Evolutionary conservation across 2,888 invertebrate species (phyloP).

Genomic region (Abrostola tripartita): DNA sequence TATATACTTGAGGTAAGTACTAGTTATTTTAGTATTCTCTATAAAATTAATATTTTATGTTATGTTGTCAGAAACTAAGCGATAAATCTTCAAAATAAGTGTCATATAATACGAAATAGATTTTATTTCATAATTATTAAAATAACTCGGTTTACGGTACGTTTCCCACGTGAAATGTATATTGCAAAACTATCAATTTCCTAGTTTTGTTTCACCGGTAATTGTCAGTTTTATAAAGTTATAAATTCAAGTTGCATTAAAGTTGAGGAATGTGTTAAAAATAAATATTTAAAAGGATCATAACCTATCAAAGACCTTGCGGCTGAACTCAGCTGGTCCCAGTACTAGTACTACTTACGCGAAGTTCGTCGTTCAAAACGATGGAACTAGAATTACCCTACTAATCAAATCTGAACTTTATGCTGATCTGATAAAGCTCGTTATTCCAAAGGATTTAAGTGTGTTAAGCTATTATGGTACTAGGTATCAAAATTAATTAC

Average conservation of each 20-base stretch:
- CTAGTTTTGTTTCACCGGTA: slow-evolving; percentile 17
- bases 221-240: background rate
- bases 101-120: background rate
- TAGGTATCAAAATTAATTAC: slow-evolving; percentile 18
- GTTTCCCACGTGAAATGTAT: slow-evolving; percentile 15
- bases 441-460: background rate
- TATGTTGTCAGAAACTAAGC: slow-evolving; percentile 4
- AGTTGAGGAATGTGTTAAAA: no score
- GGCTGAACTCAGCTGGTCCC: slow-evolving; percentile 9
- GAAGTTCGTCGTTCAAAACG: slow-evolving; percentile 3
- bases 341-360: slow-evolving; percentile 5
- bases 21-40: background rate
- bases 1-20: slow-evolving; percentile 37
- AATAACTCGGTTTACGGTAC: slow-evolving; percentile 10
- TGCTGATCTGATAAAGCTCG: slow-evolving; percentile 7
- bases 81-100: slow-evolving; percentile 19
- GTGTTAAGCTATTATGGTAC: background rate
- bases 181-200: slow-evolving; percentile 34
- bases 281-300: background rate
- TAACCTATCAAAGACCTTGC: background rate
- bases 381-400: background rate
- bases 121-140: slow-evolving; percentile 8
- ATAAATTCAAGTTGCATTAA: slow-evolving; percentile 1
- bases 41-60: background rate
- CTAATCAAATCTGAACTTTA: slow-evolving; percentile 27